Base-by-base conservation (phyloP, 2,113 vertebrate genomes). In the Promerops cafer region DNA sequence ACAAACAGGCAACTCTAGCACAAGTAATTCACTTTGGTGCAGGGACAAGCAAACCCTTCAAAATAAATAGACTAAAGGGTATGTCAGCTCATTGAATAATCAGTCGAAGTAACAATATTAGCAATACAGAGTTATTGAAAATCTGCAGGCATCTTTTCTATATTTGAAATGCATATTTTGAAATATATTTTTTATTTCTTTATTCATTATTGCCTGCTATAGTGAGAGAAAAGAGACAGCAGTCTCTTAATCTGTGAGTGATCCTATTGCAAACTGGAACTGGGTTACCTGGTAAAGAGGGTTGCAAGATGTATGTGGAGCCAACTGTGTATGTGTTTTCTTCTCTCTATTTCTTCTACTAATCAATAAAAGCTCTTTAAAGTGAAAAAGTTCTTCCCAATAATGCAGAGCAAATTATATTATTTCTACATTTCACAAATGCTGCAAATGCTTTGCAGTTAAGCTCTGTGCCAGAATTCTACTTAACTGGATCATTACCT, bases 371-470 rank as follows among this genome's bases (percentile, higher is more conserved):
- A 90, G 47, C 60, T 89, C 53, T 92, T 95, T 91, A 74, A 91
- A 93, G 54, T 50, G 63, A 85, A 95, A 89, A 89, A 87, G 56
- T 91, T 83, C 30, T 80, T 95, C 54, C 44, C 52, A 92, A 75
- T 84, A 94, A 96, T 75, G 56, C 47, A 96, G 89, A 96, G 35
- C 42, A 93, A 95, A 93, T 90, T 30, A 81, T 61, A 96, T 92
- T 92, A 76, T 96, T 96, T 92, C 68, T 93, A 35, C 0, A 0
- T 89, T 94, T 94, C 92, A 71, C 37, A 50, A 79, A 53, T 23
- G 20, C 11, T 79, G 49, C 9, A 88, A 90, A 89, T 78, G 37
- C 16, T 91, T 87, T 83, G 40, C 37, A 86, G 42, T 87, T 86
- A 75, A 86, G 79, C 31, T 89, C 7, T 21, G 9, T 70, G 71